These are phyloP conservation scores for Microcebus jonahi DNA, from an alignment of 2,113 vertebrate genomes.

Conservation along the genomic window DNA sequence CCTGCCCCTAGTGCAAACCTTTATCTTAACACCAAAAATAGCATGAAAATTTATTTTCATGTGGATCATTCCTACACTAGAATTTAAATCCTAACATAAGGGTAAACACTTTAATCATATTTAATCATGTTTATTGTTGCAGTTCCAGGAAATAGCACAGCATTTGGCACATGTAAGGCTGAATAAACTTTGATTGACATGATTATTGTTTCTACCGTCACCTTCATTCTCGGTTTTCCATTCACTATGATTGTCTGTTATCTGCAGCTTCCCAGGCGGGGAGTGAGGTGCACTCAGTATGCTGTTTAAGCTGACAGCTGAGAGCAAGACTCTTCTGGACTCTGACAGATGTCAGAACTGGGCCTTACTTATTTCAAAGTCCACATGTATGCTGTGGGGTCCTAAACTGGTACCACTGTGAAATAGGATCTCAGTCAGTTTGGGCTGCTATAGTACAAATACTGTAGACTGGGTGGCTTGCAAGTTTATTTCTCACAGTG, in stretches of 20 bases:
- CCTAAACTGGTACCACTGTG: background rate
- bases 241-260: background rate
- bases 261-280: background rate
- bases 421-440: background rate
- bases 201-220: background rate
- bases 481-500: background rate
- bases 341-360: background rate
- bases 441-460: background rate
- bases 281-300: background rate
- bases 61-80: background rate
- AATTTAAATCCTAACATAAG: conserved; percentile 11
- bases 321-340: background rate
- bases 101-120: background rate
- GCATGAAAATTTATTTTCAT: background rate
- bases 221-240: background rate
- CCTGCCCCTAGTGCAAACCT: background rate
- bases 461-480: too few species aligned
- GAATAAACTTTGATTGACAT: background rate
- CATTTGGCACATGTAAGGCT: background rate
- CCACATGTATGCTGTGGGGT: too few species aligned
- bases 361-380: background rate
- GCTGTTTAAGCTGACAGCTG: background rate
- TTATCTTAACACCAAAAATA: background rate
- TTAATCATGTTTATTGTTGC: background rate
- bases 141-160: background rate